Evolutionary conservation across 2,888 invertebrate species (phyloP).

Genomic region (Nebria salina): DNA sequence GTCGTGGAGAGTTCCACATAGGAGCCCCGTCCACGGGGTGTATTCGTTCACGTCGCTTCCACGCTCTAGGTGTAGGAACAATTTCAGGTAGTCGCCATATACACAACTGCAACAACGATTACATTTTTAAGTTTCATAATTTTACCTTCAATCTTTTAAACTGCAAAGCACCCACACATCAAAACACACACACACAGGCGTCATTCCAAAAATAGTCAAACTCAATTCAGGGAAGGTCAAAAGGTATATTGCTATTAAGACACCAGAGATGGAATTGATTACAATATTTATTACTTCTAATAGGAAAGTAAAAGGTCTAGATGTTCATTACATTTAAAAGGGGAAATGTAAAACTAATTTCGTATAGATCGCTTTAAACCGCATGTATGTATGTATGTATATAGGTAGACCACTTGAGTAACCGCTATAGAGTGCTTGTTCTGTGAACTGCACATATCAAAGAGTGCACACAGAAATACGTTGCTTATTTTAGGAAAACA

Average conservation of each 20-base stretch:
- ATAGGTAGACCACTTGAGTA: neutral
- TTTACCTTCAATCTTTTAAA: too few relatives aligned
- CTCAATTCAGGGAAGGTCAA: too few relatives aligned
- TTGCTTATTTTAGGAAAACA: neutral
- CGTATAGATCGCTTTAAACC: slow-evolving; percentile 7
- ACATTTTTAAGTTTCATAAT: neutral
- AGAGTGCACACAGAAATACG: neutral
- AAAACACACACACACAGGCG: too few relatives aligned
- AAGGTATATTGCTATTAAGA: too few relatives aligned
- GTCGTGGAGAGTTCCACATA: slow-evolving; percentile 76
- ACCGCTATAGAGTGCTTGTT: slow-evolving; percentile 6
- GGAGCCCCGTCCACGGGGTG: slow-evolving; percentile 76
- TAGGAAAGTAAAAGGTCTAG: neutral
- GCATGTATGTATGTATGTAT: neutral
- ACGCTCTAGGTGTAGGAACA: slow-evolving; percentile 79
- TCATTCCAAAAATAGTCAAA: too few relatives aligned
- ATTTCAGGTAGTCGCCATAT: slow-evolving; percentile 79
- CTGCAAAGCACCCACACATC: too few relatives aligned
- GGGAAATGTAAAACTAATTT: neutral
- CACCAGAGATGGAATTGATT: too few relatives aligned
- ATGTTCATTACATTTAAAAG: neutral
- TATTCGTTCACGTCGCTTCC: slow-evolving; percentile 77
- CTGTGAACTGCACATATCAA: slow-evolving; percentile 3
- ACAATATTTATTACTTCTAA: too few relatives aligned
- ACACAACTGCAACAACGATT: slow-evolving; percentile 73